phyloP scores from a whole-genome alignment of 2,888 invertebrate species.

The Hecatera dysodea region DNA sequence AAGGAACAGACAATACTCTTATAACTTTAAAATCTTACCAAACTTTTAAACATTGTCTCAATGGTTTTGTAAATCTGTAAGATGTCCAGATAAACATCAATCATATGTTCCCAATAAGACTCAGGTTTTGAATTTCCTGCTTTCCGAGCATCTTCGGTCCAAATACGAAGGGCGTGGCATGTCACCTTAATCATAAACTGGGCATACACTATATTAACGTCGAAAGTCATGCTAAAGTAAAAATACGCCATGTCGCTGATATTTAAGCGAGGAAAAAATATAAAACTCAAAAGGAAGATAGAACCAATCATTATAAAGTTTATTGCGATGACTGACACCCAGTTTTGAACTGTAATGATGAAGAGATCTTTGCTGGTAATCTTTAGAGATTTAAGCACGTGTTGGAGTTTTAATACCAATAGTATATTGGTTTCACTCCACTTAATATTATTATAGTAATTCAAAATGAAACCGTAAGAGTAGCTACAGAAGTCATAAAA shows the following conservation, averaged over 20 bases:
- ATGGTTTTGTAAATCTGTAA: conserved; percentile 13
- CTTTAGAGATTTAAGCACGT: conserved; percentile 17
- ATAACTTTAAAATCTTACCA: conserved; percentile 15
- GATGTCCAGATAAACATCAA: conserved; percentile 29
- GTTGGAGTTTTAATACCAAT: conserved; percentile 22
- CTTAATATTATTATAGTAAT: conserved; percentile 28
- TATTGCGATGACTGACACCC: conserved; percentile 15
- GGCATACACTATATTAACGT: conserved; percentile 22
- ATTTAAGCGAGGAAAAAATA: not conserved
- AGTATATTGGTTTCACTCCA: conserved; percentile 9
- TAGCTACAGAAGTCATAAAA: conserved; percentile 23
- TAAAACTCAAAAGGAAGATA: conserved; percentile 12
- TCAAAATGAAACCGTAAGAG: conserved; percentile 21
- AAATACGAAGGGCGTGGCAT: conserved; percentile 9
- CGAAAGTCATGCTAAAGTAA: conserved; percentile 35
- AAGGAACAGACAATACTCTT: not conserved
- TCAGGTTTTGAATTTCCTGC: conserved; percentile 18
- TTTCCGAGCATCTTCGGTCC: conserved; percentile 9
- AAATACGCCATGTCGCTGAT: conserved; percentile 7
- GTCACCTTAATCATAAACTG: conserved; percentile 17
- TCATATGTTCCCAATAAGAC: conserved; percentile 33
- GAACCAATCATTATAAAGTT: conserved; percentile 14
- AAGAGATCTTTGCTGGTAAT: conserved; percentile 13
- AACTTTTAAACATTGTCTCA: not conserved
- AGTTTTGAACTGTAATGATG: conserved; percentile 22